Evolutionary conservation across 2,113 vertebrate genomes (phyloP), one percentile per base, ranked within the genome.

Genomic region (Sciurus niger): DNA sequence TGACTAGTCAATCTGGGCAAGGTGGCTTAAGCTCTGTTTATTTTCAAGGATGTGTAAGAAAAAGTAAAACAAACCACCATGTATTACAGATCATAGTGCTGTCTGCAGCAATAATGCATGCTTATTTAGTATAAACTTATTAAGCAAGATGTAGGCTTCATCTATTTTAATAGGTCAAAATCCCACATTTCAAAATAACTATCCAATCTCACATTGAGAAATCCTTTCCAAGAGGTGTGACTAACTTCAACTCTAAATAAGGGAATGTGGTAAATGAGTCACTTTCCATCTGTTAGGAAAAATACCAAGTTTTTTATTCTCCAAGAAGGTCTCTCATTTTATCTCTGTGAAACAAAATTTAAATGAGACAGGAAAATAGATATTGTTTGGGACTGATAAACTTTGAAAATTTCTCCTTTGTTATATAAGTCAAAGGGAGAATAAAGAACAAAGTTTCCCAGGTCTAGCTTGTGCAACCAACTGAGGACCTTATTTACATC

Each of bases 151-250:
- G n/a, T 89, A 53, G 73, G 65, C n/a, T 85, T 83, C 34, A 34
- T 40, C 80, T 83, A 55, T 24, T 96, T 89, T 84, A 12, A 77
- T 48, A 73, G 11, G 34, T 77, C 18, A 76, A 92, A 82, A 83
- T 40, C 46, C 92, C 37, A 46, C 67, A 86, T 77, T 96, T 95
- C 55, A 92, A 60, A 95, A 67, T 43, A 89, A 73, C 46, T 82
- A 25, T 43, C 73, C 79, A 97, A 78, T 0, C 12, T 8, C 40
- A 89, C 32, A 53, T 32, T 85, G 28, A 89, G 34, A 93, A 86
- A 83, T 58, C 28, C 34, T 80, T 88, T 32, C 90, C 34, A 70
- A 82, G 24, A 95, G 25, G 40, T 25, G 5, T 63, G 40, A 74
- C 60, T 76, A 10, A 84, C 51, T 95, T 89, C n/a, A 25, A 58